phyloP scores from a whole-genome alignment of 2,888 invertebrate species.

The Xestoiulus laeticollis region DNA sequence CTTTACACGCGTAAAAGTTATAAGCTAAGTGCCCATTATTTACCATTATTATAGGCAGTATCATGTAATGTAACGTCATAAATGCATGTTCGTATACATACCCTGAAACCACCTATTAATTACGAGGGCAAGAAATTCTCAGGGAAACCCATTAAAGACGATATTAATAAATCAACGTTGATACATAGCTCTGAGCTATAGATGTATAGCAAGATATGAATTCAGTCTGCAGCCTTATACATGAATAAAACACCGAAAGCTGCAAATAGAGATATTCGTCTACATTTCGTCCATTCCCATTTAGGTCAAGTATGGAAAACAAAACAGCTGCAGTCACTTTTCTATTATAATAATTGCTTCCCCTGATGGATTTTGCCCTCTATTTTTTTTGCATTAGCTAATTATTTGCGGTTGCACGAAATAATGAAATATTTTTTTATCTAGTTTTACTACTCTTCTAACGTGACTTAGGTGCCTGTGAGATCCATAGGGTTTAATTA shows the following conservation, averaged over 20 bases:
- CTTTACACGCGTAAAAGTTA: neutral
- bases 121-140: conserved; percentile 38
- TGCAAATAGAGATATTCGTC: neutral
- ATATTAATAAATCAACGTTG: conserved; percentile 31
- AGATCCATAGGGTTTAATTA: conserved; percentile 17
- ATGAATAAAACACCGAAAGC: neutral
- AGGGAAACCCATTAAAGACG: conserved; percentile 11
- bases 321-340: neutral
- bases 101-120: conserved; percentile 31
- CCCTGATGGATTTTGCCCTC: neutral
- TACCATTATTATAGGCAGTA: neutral
- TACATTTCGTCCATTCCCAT: neutral
- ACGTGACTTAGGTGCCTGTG: neutral
- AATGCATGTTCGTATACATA: neutral
- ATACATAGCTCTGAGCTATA: neutral
- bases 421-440: neutral
- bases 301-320: neutral
- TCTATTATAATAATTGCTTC: conserved; percentile 23
- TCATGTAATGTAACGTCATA: neutral
- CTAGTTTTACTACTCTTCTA: neutral
- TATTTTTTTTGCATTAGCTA: conserved; percentile 16
- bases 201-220: neutral
- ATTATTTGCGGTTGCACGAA: neutral
- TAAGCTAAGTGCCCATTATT: conserved; percentile 31
- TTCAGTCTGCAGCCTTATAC: neutral